Evolutionary conservation across 2,113 vertebrate species (phyloP).

Genomic region (Sinosuthora webbiana): DNA sequence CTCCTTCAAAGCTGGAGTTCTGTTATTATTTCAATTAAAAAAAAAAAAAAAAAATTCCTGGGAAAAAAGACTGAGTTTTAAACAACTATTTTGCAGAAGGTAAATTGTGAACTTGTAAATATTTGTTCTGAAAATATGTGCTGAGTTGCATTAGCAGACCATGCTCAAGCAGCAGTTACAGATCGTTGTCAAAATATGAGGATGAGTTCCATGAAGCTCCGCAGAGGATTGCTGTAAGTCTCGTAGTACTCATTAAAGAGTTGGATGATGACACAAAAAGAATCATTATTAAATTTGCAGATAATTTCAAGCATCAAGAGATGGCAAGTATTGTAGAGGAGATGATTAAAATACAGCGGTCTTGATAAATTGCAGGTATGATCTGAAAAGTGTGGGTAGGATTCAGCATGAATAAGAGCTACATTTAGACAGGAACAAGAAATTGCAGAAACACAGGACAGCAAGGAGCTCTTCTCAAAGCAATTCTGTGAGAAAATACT

Average conservation of each 20-base stretch:
- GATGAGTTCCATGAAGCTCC: not conserved
- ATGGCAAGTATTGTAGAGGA: not conserved
- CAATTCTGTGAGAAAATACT: not conserved
- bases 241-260: not conserved
- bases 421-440: not conserved
- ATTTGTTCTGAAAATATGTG: not conserved
- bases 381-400: not conserved
- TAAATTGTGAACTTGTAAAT: not conserved
- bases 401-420: not conserved
- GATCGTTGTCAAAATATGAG: not conserved
- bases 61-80: not conserved
- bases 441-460: not conserved
- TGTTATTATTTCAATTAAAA: not conserved
- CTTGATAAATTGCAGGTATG: not conserved
- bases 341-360: not conserved
- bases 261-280: not conserved
- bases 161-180: not conserved
- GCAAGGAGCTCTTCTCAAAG: not conserved
- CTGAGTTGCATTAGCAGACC: not conserved
- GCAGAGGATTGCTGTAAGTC: not conserved
- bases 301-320: conserved; percentile 10
- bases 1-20: not conserved
- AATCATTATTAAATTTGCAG: conserved; percentile 23
- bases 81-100: not conserved
- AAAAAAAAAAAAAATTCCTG: not conserved